phyloP scores from a whole-genome alignment of 2,888 invertebrate species.

The Tanypteryx hageni region DNA sequence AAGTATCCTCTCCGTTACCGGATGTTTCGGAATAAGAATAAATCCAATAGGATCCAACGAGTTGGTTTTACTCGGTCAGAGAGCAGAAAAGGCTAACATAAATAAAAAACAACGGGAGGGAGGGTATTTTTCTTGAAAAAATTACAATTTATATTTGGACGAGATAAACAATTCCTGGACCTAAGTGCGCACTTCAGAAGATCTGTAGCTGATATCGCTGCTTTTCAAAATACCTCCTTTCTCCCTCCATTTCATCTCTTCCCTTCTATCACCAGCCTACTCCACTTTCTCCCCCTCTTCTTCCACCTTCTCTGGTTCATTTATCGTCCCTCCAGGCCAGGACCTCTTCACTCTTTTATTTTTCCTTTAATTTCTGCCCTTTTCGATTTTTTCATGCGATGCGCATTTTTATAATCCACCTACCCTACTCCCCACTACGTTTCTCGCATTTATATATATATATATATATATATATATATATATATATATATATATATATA shows the following conservation, averaged over 20 bases:
- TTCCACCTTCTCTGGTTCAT: background rate
- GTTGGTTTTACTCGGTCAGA: background rate
- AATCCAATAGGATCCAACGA: background rate
- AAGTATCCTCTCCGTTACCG: background rate
- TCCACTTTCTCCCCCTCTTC: background rate
- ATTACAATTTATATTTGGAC: background rate
- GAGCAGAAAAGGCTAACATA: background rate
- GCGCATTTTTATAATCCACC: background rate
- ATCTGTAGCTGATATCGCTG: conserved; percentile 26
- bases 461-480: too few relatives aligned
- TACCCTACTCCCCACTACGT: too few relatives aligned
- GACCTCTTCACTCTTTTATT: background rate
- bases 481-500: too few relatives aligned
- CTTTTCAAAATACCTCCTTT: background rate
- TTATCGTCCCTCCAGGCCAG: conserved; percentile 30
- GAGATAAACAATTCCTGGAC: conserved; percentile 13
- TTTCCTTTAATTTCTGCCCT: background rate
- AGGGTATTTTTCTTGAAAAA: background rate
- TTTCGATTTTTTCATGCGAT: background rate
- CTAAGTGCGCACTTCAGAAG: background rate
- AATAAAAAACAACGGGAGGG: background rate
- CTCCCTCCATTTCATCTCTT: background rate
- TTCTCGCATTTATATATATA: too few relatives aligned
- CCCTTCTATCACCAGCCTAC: background rate
- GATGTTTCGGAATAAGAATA: background rate